phyloP scores from a whole-genome alignment of 35 echinoderm and acorn worm genomes.

The Holothuria glaberrima region DNA sequence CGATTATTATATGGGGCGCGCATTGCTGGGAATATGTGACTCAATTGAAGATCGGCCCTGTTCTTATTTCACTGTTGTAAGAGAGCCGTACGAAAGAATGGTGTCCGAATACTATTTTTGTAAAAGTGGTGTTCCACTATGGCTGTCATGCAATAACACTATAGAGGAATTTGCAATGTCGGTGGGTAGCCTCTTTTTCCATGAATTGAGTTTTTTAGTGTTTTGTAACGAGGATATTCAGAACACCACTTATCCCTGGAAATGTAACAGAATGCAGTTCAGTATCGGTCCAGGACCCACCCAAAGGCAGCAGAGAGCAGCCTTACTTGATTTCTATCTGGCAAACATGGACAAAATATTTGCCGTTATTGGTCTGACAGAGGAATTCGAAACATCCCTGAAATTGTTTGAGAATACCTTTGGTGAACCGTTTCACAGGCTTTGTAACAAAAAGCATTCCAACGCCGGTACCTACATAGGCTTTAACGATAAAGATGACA shows the following conservation, averaged over 20 bases:
- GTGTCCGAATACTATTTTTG: constrained; percentile 5
- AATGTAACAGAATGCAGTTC: too few species aligned
- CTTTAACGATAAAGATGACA: background rate
- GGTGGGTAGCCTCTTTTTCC: constrained; percentile 15
- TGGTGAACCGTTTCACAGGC: constrained; percentile 1
- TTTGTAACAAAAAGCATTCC: background rate
- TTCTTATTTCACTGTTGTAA: too few species aligned
- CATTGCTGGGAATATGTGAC: too few species aligned
- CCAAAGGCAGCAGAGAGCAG: too few species aligned
- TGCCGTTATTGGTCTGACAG: constrained; percentile 21
- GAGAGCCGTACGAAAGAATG: too few species aligned
- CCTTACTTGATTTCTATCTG: background rate
- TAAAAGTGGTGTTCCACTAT: background rate
- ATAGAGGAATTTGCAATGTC: too few species aligned
- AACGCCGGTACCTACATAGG: background rate
- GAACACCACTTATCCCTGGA: too few species aligned
- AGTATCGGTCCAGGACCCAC: too few species aligned
- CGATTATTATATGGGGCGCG: too few species aligned
- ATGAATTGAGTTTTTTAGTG: background rate
- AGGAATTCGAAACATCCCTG: too few species aligned
- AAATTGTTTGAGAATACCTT: constrained; percentile 24
- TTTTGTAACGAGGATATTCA: too few species aligned
- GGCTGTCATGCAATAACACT: background rate
- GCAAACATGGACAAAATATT: constrained; percentile 28
- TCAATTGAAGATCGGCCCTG: too few species aligned